Evolutionary conservation across 2,888 invertebrate species (phyloP), one percentile per base, ranked within the genome.

Genomic region (Drosophila ustulata): DNA sequence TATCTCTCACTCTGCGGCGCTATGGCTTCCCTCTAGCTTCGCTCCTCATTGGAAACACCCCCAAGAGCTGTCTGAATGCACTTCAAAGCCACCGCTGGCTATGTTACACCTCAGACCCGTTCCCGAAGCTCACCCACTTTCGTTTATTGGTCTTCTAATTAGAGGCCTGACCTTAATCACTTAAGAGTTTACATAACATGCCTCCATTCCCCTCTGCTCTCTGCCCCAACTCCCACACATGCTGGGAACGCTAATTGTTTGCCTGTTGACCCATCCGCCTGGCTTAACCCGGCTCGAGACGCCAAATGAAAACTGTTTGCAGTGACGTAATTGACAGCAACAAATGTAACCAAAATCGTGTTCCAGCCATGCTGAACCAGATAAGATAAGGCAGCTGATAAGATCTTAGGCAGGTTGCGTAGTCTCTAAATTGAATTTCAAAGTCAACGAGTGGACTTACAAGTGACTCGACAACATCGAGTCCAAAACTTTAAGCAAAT

Each of bases 151-250:
- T 66, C 80, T 88, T 73, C 80, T 80, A 83, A 83, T 83, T 83
- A 79, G 70, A 66, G 56, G 79, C 57, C 52, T 88, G 83, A 85
- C 83, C 83, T 88, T 83, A 83, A 83, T 83, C 88, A 88, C 85
- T 82, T 88, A 79, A 85, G 78, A 82, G 85, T 82, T 82, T 85
- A 82, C 78, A 82, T 71, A 79, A 70, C 65, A 61, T 50, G 13
- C 57, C 49, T 43, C 7, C 18, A 18, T 18, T 43, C 9, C 43
- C 49, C 37, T 25, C 37, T 18, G 2, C 26, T 51, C 37, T 3
- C 52, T 28, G 13, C 9, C 18, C 34, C 30, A 56, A 66, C 64
- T 37, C 67, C 66, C 73, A 77, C 61, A 65, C 61, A 65, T 51
- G 64, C 64, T 5, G 57, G 11, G 45, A 49, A 25, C 56, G 56